phyloP scores from a whole-genome alignment of 2,113 vertebrate genomes.

The Trichechus manatus region DNA sequence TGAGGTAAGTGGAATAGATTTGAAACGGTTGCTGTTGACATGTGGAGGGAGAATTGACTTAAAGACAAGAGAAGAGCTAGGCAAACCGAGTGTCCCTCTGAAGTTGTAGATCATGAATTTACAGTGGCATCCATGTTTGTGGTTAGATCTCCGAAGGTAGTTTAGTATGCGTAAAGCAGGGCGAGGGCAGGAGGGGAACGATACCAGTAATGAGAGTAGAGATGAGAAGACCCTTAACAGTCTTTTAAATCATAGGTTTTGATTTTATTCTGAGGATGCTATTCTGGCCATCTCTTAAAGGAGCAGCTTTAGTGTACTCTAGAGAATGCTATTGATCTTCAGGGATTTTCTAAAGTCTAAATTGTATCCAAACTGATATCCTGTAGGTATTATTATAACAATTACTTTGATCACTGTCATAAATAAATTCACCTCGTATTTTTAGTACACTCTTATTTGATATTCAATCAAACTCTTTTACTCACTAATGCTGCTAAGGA shows the following conservation, averaged over 20 bases:
- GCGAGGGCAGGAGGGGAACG: rapidly evolving
- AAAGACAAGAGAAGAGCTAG: neutral
- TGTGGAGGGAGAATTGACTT: neutral
- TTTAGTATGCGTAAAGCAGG: too few species aligned
- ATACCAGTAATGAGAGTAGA: too few species aligned
- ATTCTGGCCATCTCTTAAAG: too few species aligned
- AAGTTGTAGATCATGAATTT: neutral
- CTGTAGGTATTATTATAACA: neutral
- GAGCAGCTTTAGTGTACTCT: too few species aligned
- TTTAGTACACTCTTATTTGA: neutral
- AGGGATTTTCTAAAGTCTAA: neutral
- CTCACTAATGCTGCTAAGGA: neutral
- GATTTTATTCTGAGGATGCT: neutral
- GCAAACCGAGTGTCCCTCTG: too few species aligned
- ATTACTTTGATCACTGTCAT: neutral
- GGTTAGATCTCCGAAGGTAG: neutral
- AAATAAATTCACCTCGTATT: neutral
- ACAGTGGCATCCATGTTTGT: neutral
- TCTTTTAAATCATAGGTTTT: neutral
- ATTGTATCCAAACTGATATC: neutral
- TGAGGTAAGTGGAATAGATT: neutral
- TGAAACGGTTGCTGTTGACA: neutral
- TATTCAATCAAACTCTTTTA: too few species aligned
- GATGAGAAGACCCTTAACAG: neutral
- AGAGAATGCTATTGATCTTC: too few species aligned